A percentile compares a stretch with the other conserved stretches of the same genome.
Conservation (phyloP, 1,140 invertebrate genomes). For the Gonioctena quinquepunctata region DNA sequence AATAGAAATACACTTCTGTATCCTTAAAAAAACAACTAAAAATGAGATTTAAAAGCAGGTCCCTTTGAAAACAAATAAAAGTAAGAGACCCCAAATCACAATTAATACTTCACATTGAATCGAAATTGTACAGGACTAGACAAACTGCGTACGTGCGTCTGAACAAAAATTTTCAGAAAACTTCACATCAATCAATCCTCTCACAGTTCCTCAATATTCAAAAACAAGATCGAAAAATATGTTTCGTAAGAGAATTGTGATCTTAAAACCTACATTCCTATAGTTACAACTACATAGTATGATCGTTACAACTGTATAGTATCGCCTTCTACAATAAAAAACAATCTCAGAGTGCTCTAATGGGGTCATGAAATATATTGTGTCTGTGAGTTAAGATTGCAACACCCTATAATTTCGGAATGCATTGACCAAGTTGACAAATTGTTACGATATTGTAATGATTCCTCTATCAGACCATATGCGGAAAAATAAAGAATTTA, state of each 20-base stretch:
- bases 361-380: no score
- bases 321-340: no score
- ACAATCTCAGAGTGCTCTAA: no score
- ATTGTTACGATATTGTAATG: no score
- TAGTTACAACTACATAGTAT: neutral
- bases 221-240: neutral
- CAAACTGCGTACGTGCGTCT: no score
- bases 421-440: no score
- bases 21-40: neutral
- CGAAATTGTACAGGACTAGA: slow-evolving; percentile 5
- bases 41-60: slow-evolving; percentile 11
- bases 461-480: no score
- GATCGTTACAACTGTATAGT: no score
- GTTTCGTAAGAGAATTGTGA: neutral
- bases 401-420: no score
- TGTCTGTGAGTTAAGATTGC: no score
- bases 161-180: no score
- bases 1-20: slow-evolving; percentile 10
- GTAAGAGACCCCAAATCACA: slow-evolving; percentile 4
- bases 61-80: neutral
- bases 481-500: no score
- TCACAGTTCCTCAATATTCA: neutral
- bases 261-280: neutral
- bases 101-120: slow-evolving; percentile 6
- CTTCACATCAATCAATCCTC: neutral